A percentile compares a stretch with the other conserved stretches of the same genome.
These are phyloP conservation scores for Pampusana beccarii DNA, from an alignment of 2,113 vertebrate species.

Conservation along the genomic window DNA sequence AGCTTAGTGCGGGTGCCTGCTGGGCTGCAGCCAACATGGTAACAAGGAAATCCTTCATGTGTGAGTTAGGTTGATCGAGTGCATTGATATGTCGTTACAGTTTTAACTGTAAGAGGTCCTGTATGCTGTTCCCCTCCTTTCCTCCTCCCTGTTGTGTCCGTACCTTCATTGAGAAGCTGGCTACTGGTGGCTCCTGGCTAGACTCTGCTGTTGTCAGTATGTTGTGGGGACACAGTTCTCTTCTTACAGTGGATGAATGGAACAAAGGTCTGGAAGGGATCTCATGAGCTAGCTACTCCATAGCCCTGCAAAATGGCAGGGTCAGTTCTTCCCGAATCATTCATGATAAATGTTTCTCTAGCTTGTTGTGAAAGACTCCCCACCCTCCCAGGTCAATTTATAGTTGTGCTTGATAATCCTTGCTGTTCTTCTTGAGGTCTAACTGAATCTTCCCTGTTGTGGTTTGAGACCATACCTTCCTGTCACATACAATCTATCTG, in stretches of 20 bases:
- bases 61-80: accelerated
- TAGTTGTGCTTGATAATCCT: neutral
- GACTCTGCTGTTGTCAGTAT: neutral
- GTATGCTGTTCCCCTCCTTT: neutral
- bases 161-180: neutral
- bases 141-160: neutral
- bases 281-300: neutral
- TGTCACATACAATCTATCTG: neutral
- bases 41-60: neutral
- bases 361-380: neutral
- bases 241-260: neutral
- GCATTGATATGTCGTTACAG: neutral
- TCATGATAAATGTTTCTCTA: neutral
- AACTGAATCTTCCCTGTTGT: neutral
- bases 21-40: neutral
- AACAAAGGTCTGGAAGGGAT: neutral
- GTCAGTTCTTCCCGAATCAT: neutral
- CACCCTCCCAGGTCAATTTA: neutral
- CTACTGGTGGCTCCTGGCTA: neutral
- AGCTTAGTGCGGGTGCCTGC: accelerated
- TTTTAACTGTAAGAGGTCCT: neutral
- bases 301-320: neutral
- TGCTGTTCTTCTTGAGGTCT: neutral
- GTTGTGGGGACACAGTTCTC: neutral
- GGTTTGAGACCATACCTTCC: neutral